These are phyloP conservation scores for Rhagologus leucostigma DNA, from an alignment of 2,113 vertebrate species.

Conservation along the genomic window DNA sequence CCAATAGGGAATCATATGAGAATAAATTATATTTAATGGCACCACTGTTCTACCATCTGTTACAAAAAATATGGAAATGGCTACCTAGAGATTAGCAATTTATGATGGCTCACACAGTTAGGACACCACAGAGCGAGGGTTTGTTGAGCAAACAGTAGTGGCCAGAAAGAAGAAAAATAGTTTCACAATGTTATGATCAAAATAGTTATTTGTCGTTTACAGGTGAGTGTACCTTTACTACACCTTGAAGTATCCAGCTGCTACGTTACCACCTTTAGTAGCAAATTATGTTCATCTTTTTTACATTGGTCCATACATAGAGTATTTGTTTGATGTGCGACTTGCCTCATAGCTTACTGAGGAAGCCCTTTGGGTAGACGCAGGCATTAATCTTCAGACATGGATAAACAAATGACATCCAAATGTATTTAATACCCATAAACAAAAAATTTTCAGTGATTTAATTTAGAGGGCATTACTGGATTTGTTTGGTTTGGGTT, in stretches of 20 bases:
- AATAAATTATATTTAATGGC: slow-evolving; percentile 35
- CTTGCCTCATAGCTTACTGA: not conserved
- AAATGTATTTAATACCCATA: not conserved
- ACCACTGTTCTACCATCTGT: not conserved
- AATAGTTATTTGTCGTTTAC: not conserved
- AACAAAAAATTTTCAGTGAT: not conserved
- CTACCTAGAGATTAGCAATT: slow-evolving; percentile 9
- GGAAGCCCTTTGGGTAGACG: not conserved
- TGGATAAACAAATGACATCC: not conserved
- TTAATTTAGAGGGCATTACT: not conserved
- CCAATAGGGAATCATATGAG: not conserved
- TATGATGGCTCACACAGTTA: not conserved
- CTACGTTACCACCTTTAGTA: not conserved
- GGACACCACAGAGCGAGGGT: not conserved
- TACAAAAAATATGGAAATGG: slow-evolving; percentile 8
- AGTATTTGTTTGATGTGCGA: not conserved
- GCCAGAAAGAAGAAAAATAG: not conserved
- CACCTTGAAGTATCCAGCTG: not conserved
- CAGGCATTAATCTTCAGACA: not conserved
- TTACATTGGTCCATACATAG: not conserved
- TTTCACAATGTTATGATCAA: not conserved
- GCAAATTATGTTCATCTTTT: not conserved
- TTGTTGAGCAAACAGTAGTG: not conserved
- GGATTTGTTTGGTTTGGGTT: not conserved
- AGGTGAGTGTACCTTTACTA: not conserved